A percentile compares a stretch with the other conserved stretches of the same genome.
phyloP scores from a whole-genome alignment of 2,888 invertebrate species.

The Sylvicola cinctus region DNA sequence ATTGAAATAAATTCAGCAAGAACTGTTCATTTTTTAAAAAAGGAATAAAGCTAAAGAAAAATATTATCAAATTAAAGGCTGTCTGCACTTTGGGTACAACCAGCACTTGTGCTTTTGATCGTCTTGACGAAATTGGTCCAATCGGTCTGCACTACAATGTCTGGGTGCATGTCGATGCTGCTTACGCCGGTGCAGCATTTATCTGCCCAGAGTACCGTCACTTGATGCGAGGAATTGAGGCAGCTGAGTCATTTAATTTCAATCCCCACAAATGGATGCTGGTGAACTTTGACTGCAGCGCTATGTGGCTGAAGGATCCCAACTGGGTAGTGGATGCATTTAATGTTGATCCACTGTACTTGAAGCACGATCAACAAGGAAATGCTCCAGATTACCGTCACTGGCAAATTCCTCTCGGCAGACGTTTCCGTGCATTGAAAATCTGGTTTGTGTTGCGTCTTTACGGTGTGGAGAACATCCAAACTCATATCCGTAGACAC shows the following conservation, averaged over 20 bases:
- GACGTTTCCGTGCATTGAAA: slow-evolving; percentile 81
- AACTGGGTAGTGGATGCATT: slow-evolving; percentile 84
- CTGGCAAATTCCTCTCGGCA: slow-evolving; percentile 91
- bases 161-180: slow-evolving; percentile 94
- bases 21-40: too few species aligned
- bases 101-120: slow-evolving; percentile 87
- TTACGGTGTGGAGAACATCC: slow-evolving; percentile 74
- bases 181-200: slow-evolving; percentile 90
- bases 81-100: slow-evolving; percentile 97
- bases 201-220: slow-evolving; percentile 93
- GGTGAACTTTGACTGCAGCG: slow-evolving; percentile 97
- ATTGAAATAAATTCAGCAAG: too few species aligned
- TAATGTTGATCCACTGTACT: slow-evolving; percentile 90
- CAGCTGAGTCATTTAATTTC: slow-evolving; percentile 91
- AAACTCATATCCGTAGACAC: slow-evolving; percentile 69
- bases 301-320: slow-evolving; percentile 89
- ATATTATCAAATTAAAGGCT: slow-evolving; percentile 82
- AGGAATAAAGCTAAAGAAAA: too few species aligned
- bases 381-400: slow-evolving; percentile 86
- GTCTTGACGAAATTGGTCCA: slow-evolving; percentile 71
- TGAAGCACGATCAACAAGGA: slow-evolving; percentile 85
- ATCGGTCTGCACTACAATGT: slow-evolving; percentile 56
- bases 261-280: slow-evolving; percentile 99
- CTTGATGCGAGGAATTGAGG: slow-evolving; percentile 70
- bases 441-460: slow-evolving; percentile 87